Percentiles rank a stretch among this genome's conserved stretches.
Evolutionary conservation across 2,888 invertebrate species (phyloP).

Genomic region (Scotopteryx bipunctaria): DNA sequence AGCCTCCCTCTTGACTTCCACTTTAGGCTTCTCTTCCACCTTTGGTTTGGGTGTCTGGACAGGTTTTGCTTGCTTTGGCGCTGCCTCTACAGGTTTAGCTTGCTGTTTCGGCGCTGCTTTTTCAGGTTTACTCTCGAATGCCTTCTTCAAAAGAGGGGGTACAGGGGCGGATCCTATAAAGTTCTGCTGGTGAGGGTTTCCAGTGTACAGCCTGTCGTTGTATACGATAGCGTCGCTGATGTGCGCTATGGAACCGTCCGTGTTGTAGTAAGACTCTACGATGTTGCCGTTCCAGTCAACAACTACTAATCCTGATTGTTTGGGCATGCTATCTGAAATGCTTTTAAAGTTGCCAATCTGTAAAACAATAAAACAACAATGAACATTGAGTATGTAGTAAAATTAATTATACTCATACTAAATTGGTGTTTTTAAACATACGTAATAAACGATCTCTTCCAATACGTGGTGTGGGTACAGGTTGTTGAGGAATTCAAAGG

Average conservation of each 20-base stretch:
- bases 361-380: slow-evolving; percentile 40
- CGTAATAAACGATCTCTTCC: slow-evolving; percentile 84
- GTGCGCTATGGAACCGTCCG: slow-evolving; percentile 76
- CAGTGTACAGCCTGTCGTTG: slow-evolving; percentile 86
- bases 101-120: slow-evolving; percentile 17
- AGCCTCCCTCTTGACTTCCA: slow-evolving; percentile 34
- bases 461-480: slow-evolving; percentile 86
- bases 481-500: slow-evolving; percentile 85
- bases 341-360: slow-evolving; percentile 87
- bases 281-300: slow-evolving; percentile 89
- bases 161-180: slow-evolving; percentile 86
- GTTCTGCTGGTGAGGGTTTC: slow-evolving; percentile 85
- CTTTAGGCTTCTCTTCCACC: slow-evolving; percentile 33
- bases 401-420: not conserved
- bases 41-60: slow-evolving; percentile 30
- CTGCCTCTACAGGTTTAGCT: slow-evolving; percentile 42
- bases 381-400: not conserved
- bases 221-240: slow-evolving; percentile 87
- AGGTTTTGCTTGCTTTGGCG: slow-evolving; percentile 18
- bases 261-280: slow-evolving; percentile 86
- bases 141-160: slow-evolving; percentile 73
- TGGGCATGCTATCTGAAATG: slow-evolving; percentile 58
- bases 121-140: slow-evolving; percentile 48
- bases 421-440: slow-evolving; percentile 57
- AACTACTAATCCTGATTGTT: slow-evolving; percentile 84